Conservation (phyloP, 2,113 vertebrate genomes). For the Enhydra lutris region DNA sequence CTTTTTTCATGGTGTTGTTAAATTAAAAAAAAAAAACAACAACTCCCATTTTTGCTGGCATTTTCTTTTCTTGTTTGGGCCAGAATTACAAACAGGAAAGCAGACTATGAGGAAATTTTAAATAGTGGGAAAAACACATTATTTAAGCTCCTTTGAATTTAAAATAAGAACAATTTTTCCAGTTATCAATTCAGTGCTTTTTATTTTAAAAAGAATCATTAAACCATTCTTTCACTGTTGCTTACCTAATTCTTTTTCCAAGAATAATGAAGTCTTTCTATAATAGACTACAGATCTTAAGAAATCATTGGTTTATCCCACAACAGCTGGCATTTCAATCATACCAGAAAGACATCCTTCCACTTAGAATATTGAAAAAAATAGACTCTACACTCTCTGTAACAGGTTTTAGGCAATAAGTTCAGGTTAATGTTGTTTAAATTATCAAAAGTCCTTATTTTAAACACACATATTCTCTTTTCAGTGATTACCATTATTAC, state of each 20-base stretch:
- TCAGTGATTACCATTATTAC: background rate
- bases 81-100: conserved; percentile 16
- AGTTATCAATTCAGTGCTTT: background rate
- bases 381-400: background rate
- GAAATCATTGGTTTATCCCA: background rate
- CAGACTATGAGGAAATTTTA: background rate
- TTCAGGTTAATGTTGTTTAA: background rate
- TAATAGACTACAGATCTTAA: background rate
- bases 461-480: background rate
- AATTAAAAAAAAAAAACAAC: background rate
- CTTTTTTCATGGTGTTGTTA: background rate
- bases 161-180: conserved; percentile 27
- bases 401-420: background rate
- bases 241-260: background rate
- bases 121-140: background rate
- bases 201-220: background rate
- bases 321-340: background rate
- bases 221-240: background rate
- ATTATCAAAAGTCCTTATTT: background rate
- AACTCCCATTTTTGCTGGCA: background rate
- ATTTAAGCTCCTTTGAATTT: conserved; percentile 31
- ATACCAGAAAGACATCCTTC: background rate
- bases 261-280: background rate
- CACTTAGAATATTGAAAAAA: background rate
- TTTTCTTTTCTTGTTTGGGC: background rate